A percentile compares a stretch with the other conserved stretches of the same genome.
These are phyloP conservation scores for Agonopterix arenella DNA, from an alignment of 2,888 invertebrate species.

Conservation along the genomic window DNA sequence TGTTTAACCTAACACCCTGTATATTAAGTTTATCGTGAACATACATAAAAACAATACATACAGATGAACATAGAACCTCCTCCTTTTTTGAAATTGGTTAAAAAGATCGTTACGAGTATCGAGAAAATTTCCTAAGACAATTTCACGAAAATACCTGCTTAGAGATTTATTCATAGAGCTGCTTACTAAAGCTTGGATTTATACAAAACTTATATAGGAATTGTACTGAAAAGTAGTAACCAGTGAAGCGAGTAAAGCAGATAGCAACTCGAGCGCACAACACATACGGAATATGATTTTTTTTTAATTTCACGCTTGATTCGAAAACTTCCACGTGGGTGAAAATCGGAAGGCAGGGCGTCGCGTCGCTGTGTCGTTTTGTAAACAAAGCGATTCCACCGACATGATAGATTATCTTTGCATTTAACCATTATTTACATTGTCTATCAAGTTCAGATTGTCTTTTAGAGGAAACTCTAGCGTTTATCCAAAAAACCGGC, in stretches of 20 bases:
- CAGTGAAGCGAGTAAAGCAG: constrained; percentile 28
- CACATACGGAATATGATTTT: constrained; percentile 43
- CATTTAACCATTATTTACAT: constrained; percentile 1
- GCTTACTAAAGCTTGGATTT: constrained; percentile 9
- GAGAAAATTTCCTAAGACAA: too few species aligned
- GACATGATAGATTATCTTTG: constrained; percentile 30
- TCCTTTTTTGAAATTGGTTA: too few species aligned
- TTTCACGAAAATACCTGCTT: too few species aligned
- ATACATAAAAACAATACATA: too few species aligned
- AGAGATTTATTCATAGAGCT: too few species aligned
- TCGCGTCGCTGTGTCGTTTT: not conserved
- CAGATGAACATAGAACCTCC: too few species aligned
- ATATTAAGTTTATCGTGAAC: too few species aligned
- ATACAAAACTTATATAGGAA: constrained; percentile 18
- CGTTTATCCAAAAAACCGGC: too few species aligned
- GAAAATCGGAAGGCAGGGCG: constrained; percentile 33
- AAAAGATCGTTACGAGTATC: too few species aligned
- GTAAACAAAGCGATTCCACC: not conserved
- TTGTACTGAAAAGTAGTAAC: constrained; percentile 26
- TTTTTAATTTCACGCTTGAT: constrained; percentile 73
- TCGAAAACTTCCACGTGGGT: constrained; percentile 44
- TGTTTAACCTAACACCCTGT: too few species aligned
- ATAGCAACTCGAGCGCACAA: constrained; percentile 16
- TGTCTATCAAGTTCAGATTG: not conserved
- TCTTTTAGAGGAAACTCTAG: too few species aligned